Conservation (phyloP, 2,113 vertebrate species). For the Hepsetus odoe region DNA sequence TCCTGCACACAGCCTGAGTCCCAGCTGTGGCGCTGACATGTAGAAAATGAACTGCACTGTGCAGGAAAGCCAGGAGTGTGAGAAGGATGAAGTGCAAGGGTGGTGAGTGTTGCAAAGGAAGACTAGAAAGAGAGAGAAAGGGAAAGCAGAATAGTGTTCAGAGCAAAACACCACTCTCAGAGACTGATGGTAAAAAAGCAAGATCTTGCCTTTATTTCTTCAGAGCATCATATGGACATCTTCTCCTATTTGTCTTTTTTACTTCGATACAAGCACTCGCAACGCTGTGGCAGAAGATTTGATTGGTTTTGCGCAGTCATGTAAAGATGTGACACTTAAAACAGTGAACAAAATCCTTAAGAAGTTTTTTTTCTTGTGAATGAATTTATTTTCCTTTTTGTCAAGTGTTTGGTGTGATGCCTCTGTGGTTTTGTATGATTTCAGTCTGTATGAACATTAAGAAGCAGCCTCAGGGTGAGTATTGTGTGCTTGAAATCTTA, state of each 20-base stretch:
- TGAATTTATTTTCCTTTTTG: background rate
- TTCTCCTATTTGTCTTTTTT: background rate
- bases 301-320: slow-evolving; percentile 32
- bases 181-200: slow-evolving; percentile 39
- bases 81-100: background rate
- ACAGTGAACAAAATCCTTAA: slow-evolving; percentile 19
- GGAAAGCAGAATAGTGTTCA: background rate
- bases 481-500: background rate
- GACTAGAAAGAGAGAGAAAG: background rate
- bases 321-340: slow-evolving; percentile 19
- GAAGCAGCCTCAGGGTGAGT: background rate
- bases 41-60: slow-evolving; percentile 61
- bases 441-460: too few relatives aligned
- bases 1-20: slow-evolving; percentile 54
- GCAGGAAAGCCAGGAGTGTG: slow-evolving; percentile 44
- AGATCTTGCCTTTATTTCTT: slow-evolving; percentile 30
- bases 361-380: background rate
- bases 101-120: background rate
- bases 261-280: background rate
- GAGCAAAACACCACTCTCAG: slow-evolving; percentile 1
- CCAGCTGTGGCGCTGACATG: slow-evolving; percentile 57
- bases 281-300: background rate
- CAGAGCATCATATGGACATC: slow-evolving; percentile 11
- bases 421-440: too few relatives aligned
- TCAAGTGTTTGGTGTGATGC: background rate